A percentile compares a stretch with the other conserved stretches of the same genome.
Conservation (phyloP, 1,140 invertebrate species). For the Pantala flavescens region DNA sequence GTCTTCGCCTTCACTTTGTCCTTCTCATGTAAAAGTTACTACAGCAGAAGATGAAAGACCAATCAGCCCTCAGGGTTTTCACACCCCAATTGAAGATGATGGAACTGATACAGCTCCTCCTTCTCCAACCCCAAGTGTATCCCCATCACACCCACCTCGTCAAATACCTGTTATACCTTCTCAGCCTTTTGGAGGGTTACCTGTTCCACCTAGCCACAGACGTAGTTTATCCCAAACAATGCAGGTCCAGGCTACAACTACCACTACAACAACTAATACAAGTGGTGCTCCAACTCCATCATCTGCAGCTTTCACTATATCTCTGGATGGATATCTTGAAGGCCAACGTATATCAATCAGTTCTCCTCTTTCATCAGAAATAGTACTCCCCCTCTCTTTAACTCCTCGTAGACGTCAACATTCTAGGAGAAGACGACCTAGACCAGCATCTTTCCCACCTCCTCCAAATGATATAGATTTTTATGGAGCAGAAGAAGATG, state of each 20-base stretch:
- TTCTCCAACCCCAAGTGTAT: constrained; percentile 21
- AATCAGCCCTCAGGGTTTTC: constrained; percentile 12
- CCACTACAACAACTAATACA: constrained; percentile 25
- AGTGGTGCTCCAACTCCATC: constrained; percentile 59
- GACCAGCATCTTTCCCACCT: constrained; percentile 28
- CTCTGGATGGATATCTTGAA: constrained; percentile 75
- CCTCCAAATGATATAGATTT: background rate
- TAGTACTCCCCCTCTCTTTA: constrained; percentile 22
- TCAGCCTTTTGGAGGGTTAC: constrained; percentile 42
- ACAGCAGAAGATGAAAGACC: background rate
- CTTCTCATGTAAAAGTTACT: background rate
- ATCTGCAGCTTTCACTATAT: constrained; percentile 70
- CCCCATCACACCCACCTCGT: constrained; percentile 25
- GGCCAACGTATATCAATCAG: constrained; percentile 64
- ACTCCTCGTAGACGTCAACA: constrained; percentile 20
- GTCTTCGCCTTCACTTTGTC: background rate
- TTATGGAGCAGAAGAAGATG: constrained; percentile 26
- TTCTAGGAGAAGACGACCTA: constrained; percentile 39
- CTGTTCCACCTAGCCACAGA: background rate
- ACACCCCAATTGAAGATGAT: constrained; percentile 18
- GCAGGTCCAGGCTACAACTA: constrained; percentile 24
- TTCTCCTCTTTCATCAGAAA: constrained; percentile 54
- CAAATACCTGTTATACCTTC: constrained; percentile 52
- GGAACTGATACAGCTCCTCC: constrained; percentile 15
- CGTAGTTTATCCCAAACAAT: constrained; percentile 19